A percentile compares a stretch with the other conserved stretches of the same genome.
These are phyloP conservation scores for Cinclus mexicanus DNA, from an alignment of 2,113 vertebrate species.

Conservation along the genomic window DNA sequence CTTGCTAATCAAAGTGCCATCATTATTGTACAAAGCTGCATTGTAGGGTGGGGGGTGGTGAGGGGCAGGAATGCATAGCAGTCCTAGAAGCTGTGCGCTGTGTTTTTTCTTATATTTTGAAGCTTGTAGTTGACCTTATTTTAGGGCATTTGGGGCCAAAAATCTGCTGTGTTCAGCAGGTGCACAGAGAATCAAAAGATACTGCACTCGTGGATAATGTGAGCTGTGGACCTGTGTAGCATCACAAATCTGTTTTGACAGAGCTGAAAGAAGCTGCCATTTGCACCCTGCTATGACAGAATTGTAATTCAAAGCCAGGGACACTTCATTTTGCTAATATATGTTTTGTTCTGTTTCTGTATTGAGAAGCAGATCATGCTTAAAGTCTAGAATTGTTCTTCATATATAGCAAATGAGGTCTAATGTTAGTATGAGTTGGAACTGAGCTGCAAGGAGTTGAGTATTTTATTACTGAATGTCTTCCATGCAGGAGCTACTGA, in stretches of 20 bases:
- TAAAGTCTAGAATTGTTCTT: neutral
- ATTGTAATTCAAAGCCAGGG: neutral
- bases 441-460: neutral
- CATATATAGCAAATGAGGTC: neutral
- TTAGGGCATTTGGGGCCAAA: neutral
- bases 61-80: neutral
- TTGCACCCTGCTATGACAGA: neutral
- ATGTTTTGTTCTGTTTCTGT: neutral
- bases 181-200: neutral
- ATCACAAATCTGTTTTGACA: neutral
- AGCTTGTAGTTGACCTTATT: neutral
- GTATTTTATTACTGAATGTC: neutral
- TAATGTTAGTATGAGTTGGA: neutral
- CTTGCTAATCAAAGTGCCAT: neutral
- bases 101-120: neutral
- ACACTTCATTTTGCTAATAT: neutral
- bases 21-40: neutral
- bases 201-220: accelerated
- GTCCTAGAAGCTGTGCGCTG: neutral
- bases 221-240: neutral
- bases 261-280: neutral
- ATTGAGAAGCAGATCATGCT: neutral
- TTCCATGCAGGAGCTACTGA: neutral
- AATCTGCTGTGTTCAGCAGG: neutral
- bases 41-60: neutral